phyloP scores from a whole-genome alignment of 2,113 vertebrate species.

The Boulengeromyrus knoepffleri region DNA sequence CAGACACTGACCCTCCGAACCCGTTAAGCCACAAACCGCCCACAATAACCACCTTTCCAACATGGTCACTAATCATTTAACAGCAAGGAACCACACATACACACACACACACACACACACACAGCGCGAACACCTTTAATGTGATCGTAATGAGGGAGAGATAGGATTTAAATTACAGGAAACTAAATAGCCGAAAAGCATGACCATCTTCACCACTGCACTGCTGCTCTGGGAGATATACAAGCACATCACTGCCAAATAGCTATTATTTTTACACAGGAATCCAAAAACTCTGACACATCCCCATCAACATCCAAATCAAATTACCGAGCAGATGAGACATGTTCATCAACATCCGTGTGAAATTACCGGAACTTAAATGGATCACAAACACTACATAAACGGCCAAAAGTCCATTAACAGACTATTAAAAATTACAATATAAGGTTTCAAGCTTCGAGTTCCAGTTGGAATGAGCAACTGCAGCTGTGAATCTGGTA shows the following conservation, averaged over 20 bases:
- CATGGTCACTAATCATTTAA: background rate
- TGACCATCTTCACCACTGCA: background rate
- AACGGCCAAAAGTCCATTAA: background rate
- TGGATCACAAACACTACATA: background rate
- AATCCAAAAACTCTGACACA: background rate
- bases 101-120: too few species aligned
- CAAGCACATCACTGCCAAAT: background rate
- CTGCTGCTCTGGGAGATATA: background rate
- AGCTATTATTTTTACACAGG: background rate
- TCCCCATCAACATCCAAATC: background rate
- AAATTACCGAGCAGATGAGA: background rate
- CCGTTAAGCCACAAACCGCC: background rate
- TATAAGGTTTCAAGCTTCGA: background rate
- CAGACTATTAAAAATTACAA: background rate
- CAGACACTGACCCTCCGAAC: background rate
- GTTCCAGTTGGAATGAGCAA: background rate
- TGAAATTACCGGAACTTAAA: background rate
- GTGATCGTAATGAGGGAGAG: background rate
- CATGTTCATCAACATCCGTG: background rate
- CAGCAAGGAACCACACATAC: background rate
- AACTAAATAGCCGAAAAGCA: background rate
- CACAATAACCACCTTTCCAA: background rate
- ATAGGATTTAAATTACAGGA: background rate
- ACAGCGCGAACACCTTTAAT: background rate
- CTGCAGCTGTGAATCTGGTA: background rate